Evolutionary conservation across 2,113 vertebrate genomes (phyloP).

Genomic region (Phaetusa simplex): DNA sequence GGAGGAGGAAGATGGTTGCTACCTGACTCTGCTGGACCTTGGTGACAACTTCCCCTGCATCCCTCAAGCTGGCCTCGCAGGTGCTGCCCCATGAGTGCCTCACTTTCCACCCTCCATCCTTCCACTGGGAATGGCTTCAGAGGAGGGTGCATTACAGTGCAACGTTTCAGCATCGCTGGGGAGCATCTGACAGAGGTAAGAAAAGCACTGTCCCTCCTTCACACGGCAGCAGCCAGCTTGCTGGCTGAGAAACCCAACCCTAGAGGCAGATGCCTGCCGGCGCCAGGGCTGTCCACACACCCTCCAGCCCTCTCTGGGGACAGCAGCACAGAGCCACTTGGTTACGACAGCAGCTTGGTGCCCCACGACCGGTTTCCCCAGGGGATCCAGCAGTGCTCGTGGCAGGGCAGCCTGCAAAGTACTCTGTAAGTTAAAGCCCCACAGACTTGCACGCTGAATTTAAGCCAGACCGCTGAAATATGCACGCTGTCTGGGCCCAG

Average conservation of each 20-base stretch:
- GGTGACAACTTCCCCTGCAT: not conserved
- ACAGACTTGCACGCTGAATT: not conserved
- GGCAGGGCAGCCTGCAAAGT: not conserved
- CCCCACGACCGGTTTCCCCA: not conserved
- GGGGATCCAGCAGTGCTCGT: accelerated
- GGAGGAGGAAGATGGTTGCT: not conserved
- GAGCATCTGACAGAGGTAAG: not conserved
- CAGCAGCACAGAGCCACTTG: not conserved
- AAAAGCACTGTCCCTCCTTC: not conserved
- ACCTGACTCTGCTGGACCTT: not conserved
- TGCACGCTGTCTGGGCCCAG: not conserved
- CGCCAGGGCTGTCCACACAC: not conserved
- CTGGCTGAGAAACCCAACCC: not conserved
- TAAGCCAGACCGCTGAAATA: not conserved
- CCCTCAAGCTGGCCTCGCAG: not conserved
- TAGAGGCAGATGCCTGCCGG: not conserved
- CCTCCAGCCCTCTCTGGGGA: not conserved
- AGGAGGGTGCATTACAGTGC: not conserved
- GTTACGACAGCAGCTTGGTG: not conserved
- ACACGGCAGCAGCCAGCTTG: not conserved
- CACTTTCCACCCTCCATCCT: not conserved
- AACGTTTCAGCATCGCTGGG: not conserved
- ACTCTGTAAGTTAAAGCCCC: not conserved
- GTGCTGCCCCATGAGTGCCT: not conserved
- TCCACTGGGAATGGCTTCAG: not conserved